Base-by-base conservation (phyloP, 1,140 invertebrate species). In the Drosophila elegans region DNA sequence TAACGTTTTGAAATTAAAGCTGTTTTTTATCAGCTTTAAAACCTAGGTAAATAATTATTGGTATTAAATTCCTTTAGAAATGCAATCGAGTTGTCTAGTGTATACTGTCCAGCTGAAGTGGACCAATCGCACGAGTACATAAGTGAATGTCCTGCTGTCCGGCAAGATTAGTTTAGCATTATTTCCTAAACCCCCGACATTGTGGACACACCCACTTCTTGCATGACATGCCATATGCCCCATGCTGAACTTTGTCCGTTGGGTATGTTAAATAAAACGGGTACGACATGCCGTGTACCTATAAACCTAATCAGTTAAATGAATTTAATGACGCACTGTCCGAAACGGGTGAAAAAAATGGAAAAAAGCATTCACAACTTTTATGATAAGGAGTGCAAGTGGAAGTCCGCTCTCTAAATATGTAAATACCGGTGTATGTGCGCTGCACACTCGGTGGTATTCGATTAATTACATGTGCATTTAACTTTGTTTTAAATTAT, bases 121-220 rank as follows among this genome's bases (percentile, higher is more conserved):
- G 16, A 3, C 44, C 59, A 36, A 39, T 42, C 6, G 39, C 36
- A 36, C 12, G 42, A 42, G 34, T 54, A 46, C 49, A 61, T 54
- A 55, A 55, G 36, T 42, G 45, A 74, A 60, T 76, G 61, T 76
- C 62, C 54, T 68, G 72, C 27, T 29, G 38, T 44, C 12, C 45
- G 6, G 21, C 13, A 32, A 21, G 25, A 57, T 25, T 11, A 12
- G 25, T 59, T 4, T 16, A 12, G 10, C 9, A 21, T 5, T 25
- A 32, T 32, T 16, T 12, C 11, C 45, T 9, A 16, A 29, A 3
- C 10, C 41, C 41, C 38, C 16, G 11, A 42, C 27, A 41, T n/a
- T 32, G 38, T n/a, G 21, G 52, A 34, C 74, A 77, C 74, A 77
- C 74, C 74, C 63, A 77, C 73, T 77, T 76, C 54, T 77, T 61